Evolutionary conservation across 2,113 vertebrate species (phyloP).

Genomic region (Gobius niger): DNA sequence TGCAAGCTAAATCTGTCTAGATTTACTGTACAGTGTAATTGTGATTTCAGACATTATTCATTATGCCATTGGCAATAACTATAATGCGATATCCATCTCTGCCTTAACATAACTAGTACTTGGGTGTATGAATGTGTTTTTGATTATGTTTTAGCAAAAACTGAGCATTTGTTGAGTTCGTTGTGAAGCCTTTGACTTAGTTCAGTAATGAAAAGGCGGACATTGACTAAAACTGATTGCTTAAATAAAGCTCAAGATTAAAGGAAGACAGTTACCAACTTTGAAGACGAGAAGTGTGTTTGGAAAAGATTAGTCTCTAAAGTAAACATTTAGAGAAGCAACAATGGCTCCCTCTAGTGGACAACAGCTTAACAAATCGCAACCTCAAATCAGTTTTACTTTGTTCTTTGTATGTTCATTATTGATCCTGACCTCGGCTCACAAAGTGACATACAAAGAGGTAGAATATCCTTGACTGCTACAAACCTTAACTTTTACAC

Average conservation of each 20-base stretch:
- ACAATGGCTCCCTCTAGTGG: constrained; percentile 15
- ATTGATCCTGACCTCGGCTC: too few species aligned
- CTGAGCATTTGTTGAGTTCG: background rate
- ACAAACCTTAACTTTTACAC: too few species aligned
- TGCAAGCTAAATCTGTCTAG: background rate
- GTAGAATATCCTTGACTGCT: too few species aligned
- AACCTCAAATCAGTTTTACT: background rate
- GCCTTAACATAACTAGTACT: background rate
- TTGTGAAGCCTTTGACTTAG: background rate
- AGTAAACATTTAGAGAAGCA: background rate
- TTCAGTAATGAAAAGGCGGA: constrained; percentile 12
- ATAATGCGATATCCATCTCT: background rate
- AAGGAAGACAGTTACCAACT: background rate
- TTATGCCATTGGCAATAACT: background rate
- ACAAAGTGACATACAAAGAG: too few species aligned
- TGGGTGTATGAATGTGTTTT: background rate
- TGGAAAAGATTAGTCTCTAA: background rate
- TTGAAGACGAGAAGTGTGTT: background rate
- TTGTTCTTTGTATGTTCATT: too few species aligned
- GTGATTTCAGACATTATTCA: background rate
- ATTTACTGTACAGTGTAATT: background rate
- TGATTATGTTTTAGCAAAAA: background rate
- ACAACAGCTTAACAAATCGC: background rate
- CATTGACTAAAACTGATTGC: background rate
- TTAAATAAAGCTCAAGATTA: background rate